Percentiles rank a stretch among this genome's conserved stretches.
Evolutionary conservation across 2,797 vertebrate genomes (phyloP).

Genomic region (Karalla daura): DNA sequence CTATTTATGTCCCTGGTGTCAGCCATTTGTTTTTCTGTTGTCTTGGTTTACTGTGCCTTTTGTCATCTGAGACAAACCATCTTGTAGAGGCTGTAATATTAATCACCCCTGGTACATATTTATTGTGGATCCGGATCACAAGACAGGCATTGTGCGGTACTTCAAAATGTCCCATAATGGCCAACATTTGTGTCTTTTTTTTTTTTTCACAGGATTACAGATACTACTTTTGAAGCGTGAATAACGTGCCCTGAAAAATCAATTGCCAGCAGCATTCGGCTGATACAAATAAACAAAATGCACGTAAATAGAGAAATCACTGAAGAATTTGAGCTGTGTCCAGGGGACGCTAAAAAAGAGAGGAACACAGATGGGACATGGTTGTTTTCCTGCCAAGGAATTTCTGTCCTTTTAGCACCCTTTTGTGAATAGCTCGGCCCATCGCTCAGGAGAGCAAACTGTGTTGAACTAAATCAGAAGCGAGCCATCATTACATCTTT

Average conservation of each 20-base stretch:
- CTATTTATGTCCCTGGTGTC: slow-evolving; percentile 64
- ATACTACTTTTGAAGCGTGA: background rate
- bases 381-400: background rate
- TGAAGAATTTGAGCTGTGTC: background rate
- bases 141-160: slow-evolving; percentile 6
- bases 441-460: background rate
- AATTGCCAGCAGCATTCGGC: background rate
- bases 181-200: slow-evolving; percentile 11
- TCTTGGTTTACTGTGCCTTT: slow-evolving; percentile 59
- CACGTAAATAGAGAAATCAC: background rate
- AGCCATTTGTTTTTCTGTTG: slow-evolving; percentile 55
- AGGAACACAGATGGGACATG: background rate
- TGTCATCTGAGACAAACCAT: slow-evolving; percentile 57
- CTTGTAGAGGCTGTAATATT: slow-evolving; percentile 43
- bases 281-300: background rate
- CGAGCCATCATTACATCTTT: no score
- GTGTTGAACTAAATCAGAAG: background rate
- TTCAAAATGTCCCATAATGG: slow-evolving; percentile 22
- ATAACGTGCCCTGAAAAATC: background rate
- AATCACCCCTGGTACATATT: slow-evolving; percentile 46
- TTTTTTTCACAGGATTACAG: background rate
- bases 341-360: background rate
- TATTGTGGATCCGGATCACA: slow-evolving; percentile 22
- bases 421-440: no score
- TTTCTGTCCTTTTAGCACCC: background rate